These are phyloP conservation scores for Piscicola geometra DNA, from an alignment of 2,888 invertebrate species.

Conservation along the genomic window DNA sequence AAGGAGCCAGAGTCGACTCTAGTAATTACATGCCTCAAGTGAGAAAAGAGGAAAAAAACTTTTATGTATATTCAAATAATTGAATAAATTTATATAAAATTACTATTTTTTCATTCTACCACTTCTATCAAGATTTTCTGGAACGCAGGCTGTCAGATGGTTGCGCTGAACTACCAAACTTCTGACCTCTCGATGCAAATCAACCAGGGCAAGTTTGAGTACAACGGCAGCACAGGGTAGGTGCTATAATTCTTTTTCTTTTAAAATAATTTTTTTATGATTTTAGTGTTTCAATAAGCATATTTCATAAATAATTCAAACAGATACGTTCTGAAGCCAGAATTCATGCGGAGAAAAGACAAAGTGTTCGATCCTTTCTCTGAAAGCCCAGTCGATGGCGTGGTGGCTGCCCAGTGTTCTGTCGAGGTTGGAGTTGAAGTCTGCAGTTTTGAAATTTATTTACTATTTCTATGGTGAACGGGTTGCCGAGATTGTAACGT, in stretches of 20 bases:
- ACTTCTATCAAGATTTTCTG: conserved; percentile 78
- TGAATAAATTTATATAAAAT: neutral
- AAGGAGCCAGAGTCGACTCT: conserved; percentile 95
- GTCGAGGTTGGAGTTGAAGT: no score
- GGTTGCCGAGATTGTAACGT: no score
- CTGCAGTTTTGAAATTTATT: no score
- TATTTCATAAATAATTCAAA: no score
- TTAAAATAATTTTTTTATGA: no score
- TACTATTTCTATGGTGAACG: no score
- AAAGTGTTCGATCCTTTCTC: conserved; percentile 97
- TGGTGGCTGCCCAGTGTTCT: conserved; percentile 95
- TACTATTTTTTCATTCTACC: neutral
- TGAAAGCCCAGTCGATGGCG: conserved; percentile 97
- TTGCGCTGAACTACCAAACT: conserved; percentile 98
- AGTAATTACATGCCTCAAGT: conserved; percentile 99
- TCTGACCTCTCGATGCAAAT: conserved; percentile 97
- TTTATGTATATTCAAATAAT: neutral
- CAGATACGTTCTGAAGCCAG: conserved; percentile 87
- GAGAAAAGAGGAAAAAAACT: neutral
- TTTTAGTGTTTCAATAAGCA: no score
- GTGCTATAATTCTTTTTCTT: no score
- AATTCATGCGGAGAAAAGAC: conserved; percentile 96
- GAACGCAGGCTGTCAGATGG: conserved; percentile 99
- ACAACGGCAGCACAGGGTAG: conserved; percentile 94
- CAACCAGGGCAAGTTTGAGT: conserved; percentile 99